phyloP scores from a whole-genome alignment of 2,113 vertebrate genomes.

The Gadus macrocephalus region DNA sequence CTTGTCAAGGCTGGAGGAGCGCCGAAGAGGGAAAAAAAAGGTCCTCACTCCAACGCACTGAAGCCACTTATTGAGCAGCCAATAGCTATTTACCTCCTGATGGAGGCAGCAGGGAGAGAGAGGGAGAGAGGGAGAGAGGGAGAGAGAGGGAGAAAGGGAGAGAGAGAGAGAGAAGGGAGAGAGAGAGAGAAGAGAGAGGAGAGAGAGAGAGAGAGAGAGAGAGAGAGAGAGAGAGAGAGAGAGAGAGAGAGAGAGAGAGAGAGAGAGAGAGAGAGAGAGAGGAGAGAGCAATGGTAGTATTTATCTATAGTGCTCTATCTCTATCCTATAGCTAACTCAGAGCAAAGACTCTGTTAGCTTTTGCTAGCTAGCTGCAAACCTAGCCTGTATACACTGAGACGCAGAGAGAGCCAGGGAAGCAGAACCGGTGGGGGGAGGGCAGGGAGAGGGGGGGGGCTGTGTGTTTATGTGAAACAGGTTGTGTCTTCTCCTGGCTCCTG shows the following conservation, averaged over 20 bases:
- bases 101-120: slow-evolving; percentile 61
- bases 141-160: not conserved
- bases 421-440: slow-evolving; percentile 54
- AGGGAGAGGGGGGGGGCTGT: slow-evolving; percentile 62
- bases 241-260: too few species aligned
- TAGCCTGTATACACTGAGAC: slow-evolving; percentile 31
- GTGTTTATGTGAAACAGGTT: slow-evolving; percentile 67
- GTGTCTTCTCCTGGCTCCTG: slow-evolving; percentile 61
- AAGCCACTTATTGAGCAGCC: slow-evolving; percentile 98
- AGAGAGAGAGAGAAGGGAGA: too few species aligned
- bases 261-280: too few species aligned
- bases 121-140: not conserved
- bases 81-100: slow-evolving; percentile 98
- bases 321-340: too few species aligned
- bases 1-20: slow-evolving; percentile 86
- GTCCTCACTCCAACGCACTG: slow-evolving; percentile 80
- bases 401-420: slow-evolving; percentile 35
- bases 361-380: slow-evolving; percentile 19
- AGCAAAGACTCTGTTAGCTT: not conserved
- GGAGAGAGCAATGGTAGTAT: too few species aligned
- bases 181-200: too few species aligned
- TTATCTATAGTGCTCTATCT: too few species aligned
- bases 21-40: slow-evolving; percentile 59
- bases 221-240: too few species aligned
- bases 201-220: too few species aligned